Conservation (phyloP, 2,797 vertebrate species). For the Kryptopterus vitreolus region DNA sequence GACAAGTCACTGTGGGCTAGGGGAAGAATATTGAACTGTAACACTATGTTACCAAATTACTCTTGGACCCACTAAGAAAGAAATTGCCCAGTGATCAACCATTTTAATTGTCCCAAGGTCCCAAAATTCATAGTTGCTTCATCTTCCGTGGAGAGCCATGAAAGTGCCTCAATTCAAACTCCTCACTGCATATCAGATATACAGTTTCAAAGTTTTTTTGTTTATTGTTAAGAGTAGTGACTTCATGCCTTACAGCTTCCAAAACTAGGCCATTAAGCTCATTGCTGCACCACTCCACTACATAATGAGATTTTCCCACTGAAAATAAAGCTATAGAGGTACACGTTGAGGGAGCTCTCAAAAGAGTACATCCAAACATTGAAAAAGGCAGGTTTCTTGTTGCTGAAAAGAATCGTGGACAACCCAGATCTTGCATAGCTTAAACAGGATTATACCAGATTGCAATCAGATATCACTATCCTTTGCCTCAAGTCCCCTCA, state of each 20-base stretch:
- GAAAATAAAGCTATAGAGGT: not conserved
- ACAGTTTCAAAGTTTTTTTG: not conserved
- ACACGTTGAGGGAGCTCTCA: not conserved
- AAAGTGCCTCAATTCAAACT: not conserved
- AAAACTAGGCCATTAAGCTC: not conserved
- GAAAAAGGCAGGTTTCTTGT: not conserved
- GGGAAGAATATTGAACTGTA: not conserved
- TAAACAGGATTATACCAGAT: not conserved
- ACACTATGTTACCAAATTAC: not conserved
- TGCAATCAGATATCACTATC: not conserved
- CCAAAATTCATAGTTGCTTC: not conserved
- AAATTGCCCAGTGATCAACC: not conserved
- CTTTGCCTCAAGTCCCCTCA: not conserved
- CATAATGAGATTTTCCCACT: not conserved
- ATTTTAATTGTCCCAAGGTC: not conserved
- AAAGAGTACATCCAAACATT: not conserved
- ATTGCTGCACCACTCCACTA: not conserved
- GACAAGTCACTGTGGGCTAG: not conserved
- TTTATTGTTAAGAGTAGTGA: not conserved
- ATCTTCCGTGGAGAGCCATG: not conserved
- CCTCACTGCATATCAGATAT: not conserved
- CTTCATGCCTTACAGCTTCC: no score
- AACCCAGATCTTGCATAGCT: not conserved
- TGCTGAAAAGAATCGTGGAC: not conserved
- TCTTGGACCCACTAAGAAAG: not conserved